Percentiles rank a stretch among this genome's conserved stretches.
Evolutionary conservation across 1,140 invertebrate genomes (phyloP).

Genomic region (Temnothorax longispinosus): DNA sequence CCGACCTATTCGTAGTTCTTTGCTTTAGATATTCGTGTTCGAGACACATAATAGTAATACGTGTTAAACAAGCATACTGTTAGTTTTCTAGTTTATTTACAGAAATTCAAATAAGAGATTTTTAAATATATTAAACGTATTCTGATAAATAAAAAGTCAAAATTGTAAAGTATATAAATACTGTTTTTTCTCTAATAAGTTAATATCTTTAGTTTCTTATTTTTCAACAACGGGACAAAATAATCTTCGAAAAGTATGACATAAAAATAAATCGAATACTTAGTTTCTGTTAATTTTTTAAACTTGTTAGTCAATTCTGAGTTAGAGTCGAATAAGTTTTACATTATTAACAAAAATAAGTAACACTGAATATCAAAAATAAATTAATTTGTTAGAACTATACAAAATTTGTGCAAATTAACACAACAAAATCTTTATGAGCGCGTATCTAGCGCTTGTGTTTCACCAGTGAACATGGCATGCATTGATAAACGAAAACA

Average conservation of each 20-base stretch:
- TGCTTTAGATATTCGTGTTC: conserved; percentile 3
- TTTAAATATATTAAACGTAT: not conserved
- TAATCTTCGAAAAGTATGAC: not conserved
- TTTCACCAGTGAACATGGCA: not conserved
- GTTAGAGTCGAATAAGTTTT: not conserved
- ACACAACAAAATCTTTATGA: not conserved
- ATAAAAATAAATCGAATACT: not conserved
- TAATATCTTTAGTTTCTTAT: not conserved
- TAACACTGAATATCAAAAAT: not conserved
- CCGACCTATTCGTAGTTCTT: conserved; percentile 16
- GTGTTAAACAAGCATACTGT: not conserved
- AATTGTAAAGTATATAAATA: not conserved
- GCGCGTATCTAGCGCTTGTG: not conserved
- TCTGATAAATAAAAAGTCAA: not conserved
- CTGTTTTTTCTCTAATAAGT: not conserved
- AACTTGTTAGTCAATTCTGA: not conserved
- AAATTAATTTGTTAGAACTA: not conserved
- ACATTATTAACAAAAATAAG: not conserved
- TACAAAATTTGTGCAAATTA: not conserved
- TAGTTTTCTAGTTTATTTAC: not conserved
- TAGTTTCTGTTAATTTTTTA: not conserved
- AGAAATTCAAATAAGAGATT: not conserved
- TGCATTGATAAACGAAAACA: conserved; percentile 37
- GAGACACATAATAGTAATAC: conserved; percentile 7
- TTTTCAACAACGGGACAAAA: not conserved